These are phyloP conservation scores for Clarias batrachus DNA, from an alignment of 2,113 vertebrate species.

Conservation along the genomic window DNA sequence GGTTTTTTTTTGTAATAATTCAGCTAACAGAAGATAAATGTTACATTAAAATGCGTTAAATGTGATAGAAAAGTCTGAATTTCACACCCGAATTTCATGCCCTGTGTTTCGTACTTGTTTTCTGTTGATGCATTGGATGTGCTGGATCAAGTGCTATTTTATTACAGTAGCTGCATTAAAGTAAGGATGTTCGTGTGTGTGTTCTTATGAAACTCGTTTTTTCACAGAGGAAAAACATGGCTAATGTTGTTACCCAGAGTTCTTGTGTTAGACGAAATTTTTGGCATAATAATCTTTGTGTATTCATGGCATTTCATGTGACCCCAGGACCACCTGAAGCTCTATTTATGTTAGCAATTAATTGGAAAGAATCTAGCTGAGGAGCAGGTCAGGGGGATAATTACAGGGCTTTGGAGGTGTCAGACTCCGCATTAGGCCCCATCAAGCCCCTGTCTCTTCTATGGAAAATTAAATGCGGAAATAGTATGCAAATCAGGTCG, in stretches of 20 bases:
- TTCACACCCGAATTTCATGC: not conserved
- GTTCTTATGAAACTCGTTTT: not conserved
- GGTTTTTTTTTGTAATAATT: not conserved
- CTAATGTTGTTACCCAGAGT: slow-evolving; percentile 7
- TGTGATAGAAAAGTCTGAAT: not conserved
- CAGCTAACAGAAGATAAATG: not conserved
- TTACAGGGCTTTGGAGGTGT: slow-evolving; percentile 68
- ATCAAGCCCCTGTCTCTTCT: slow-evolving; percentile 69
- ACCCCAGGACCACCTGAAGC: slow-evolving; percentile 64
- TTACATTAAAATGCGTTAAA: not conserved
- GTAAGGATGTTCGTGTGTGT: not conserved
- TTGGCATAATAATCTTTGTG: slow-evolving; percentile 43
- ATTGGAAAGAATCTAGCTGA: slow-evolving; percentile 70
- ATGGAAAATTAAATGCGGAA: slow-evolving; percentile 72
- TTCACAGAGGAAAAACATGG: not conserved
- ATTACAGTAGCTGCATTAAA: not conserved
- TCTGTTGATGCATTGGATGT: not conserved
- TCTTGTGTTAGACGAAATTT: slow-evolving; percentile 34
- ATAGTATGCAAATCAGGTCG: slow-evolving; percentile 70
- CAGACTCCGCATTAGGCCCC: slow-evolving; percentile 71
- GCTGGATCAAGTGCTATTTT: not conserved
- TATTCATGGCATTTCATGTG: slow-evolving; percentile 54
- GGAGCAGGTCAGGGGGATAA: slow-evolving; percentile 71
- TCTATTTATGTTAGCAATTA: slow-evolving; percentile 74
- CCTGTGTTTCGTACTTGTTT: not conserved